Base-by-base conservation (phyloP, 2,888 invertebrate genomes). In the Brachyptera putata region DNA sequence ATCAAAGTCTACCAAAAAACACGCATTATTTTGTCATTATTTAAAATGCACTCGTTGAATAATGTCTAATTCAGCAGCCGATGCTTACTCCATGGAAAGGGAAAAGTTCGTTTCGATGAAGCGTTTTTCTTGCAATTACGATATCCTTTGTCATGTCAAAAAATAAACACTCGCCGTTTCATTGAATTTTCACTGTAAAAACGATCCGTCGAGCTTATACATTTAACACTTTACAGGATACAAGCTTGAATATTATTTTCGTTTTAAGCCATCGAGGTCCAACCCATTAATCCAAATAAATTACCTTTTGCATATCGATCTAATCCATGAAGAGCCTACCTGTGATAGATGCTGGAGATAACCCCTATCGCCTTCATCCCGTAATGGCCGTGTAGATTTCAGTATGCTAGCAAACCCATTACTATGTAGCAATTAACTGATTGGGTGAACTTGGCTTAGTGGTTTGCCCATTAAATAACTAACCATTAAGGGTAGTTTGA, bases 361-460 rank as follows among this genome's bases (percentile, higher is more conserved):
- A 5, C 41, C 30, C 53, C 39, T 3, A 49, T 22, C 41, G 21
- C 50, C 18, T n/a, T 58, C 53, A 39, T 37, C 58, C 39, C 25
- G 39, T 50, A 58, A 58, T 58, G 53, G 58, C 39, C 22, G 49
- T 36, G 30, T 30, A 37, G 21, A 49, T 34, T 58, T 49, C 36
- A 24, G 30, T 56, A 14, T 30, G n/a, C 22, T 11, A 36, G 22
- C 34, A 36, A 48, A 48, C 56, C 56, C 56, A 48, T 59, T 37
- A n/a, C n/a, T n/a, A n/a, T n/a, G n/a, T n/a, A 36, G 60, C 60
- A 60, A 60, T 60, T 60, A 60, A 56, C 60, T 60, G 60, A 60
- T 60, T 60, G 60, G 56, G 49, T 48, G 21, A 53, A 48, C 56
- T 43, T 60, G 53, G 14, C 18, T 30, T 53, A 36, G 21, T 22